Evolutionary conservation across 2,113 vertebrate species (phyloP).

Genomic region (Shinisaurus crocodilurus): DNA sequence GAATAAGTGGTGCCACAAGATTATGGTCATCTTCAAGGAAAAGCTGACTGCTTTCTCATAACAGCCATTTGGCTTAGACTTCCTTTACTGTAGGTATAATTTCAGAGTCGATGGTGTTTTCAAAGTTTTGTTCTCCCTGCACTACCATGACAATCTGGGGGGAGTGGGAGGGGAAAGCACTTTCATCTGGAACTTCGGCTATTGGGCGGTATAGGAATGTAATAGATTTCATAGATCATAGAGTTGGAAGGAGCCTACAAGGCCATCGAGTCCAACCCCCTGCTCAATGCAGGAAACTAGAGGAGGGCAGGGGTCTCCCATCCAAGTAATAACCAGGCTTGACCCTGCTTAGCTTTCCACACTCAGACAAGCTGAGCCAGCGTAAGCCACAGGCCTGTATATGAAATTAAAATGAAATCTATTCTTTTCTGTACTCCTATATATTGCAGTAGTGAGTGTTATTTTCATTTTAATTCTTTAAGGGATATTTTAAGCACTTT

Average conservation of each 20-base stretch:
- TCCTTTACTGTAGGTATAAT: neutral
- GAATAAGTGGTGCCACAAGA: accelerated
- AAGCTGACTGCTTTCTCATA: neutral
- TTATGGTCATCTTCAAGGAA: neutral
- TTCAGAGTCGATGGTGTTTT: neutral
- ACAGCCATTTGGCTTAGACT: neutral
- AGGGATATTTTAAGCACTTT: slow-evolving; percentile 23
- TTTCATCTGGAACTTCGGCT: neutral
- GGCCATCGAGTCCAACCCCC: no score
- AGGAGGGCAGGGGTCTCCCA: no score
- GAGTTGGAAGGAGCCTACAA: no score
- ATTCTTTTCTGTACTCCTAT: neutral
- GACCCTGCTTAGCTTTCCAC: no score
- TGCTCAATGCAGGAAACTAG: no score
- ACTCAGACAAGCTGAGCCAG: no score
- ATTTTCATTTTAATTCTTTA: slow-evolving; percentile 14
- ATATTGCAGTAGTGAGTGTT: neutral
- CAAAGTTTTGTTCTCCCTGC: neutral
- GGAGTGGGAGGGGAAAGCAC: neutral
- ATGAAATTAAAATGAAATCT: no score
- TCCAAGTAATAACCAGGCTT: no score
- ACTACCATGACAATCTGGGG: neutral
- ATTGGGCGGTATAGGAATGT: no score
- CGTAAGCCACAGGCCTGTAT: no score
- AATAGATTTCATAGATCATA: no score